Evolutionary conservation across 2,797 vertebrate genomes (phyloP).

Genomic region (Danio kyathit): DNA sequence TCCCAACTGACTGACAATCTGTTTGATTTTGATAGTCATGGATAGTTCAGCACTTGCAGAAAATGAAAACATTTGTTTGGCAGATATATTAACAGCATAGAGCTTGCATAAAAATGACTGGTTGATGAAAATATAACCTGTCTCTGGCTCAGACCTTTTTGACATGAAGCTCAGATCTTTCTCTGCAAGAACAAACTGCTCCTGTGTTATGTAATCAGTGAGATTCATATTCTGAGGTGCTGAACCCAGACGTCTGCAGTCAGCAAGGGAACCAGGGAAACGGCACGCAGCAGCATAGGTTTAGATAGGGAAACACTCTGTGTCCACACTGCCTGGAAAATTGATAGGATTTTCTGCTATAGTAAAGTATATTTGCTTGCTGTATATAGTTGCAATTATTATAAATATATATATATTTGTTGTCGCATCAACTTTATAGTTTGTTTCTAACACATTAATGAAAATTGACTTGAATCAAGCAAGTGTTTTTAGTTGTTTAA

Average conservation of each 20-base stretch:
- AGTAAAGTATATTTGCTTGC: not conserved
- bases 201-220: constrained; percentile 13
- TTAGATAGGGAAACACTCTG: not conserved
- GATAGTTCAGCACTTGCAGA: not conserved
- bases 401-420: no score
- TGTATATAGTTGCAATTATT: no score
- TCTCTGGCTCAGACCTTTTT: constrained; percentile 26
- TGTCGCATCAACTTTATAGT: no score
- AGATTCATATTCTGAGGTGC: constrained; percentile 3
- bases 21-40: not conserved
- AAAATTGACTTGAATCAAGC: no score
- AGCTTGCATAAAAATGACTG: not conserved
- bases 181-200: constrained; percentile 11
- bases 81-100: not conserved
- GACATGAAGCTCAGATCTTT: not conserved
- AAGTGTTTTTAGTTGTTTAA: no score
- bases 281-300: not conserved
- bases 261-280: not conserved
- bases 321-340: not conserved
- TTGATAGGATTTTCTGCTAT: not conserved
- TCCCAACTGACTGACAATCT: not conserved
- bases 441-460: no score
- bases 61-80: not conserved
- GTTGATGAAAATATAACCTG: constrained; percentile 16
- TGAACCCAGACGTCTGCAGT: constrained; percentile 3